Evolutionary conservation across 2,888 invertebrate genomes (phyloP), one percentile per base, ranked within the genome.

Genomic region (Carabus problematicus): DNA sequence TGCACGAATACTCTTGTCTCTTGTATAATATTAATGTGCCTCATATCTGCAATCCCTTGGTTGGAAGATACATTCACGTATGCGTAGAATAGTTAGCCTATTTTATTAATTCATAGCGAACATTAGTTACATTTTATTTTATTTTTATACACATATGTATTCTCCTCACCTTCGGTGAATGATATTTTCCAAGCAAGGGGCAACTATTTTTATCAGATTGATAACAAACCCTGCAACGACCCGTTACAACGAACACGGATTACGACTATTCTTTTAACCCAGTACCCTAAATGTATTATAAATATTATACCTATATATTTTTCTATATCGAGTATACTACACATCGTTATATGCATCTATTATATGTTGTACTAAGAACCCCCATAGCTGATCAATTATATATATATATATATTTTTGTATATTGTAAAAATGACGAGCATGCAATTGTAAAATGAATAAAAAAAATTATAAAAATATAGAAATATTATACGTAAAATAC

Each of bases 371-470:
- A 67, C 58, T 64, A 49, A 55, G 55, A 64, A 64, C 45, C 40
- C n/a, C n/a, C n/a, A 16, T 43, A 55, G 63, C 42, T 63, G 56
- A 29, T n/a, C 39, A 60, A 56, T 45, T 41, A 67, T 67, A 3
- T 19, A 55, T 16, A 16, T 9, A 52, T 14, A 52, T 9, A 12
- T 19, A 19, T 55, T 6, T 60, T 60, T 67, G 67, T 67, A 67
- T 67, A 66, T 66, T 67, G 49, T 60, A 60, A 52, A 67, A 67
- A 60, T 47, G 16, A 67, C 54, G 54, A 67, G 60, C 60, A 67
- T 18, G 67, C 67, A 67, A 60, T 67, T 67, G 49, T 67, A 67
- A 67, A 67, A 67, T 60, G 16, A 52, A 40, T 67, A 67, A 67
- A 67, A n/a, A 67, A 67, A 67, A 67, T 58, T 49, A 59, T 59